A percentile compares a stretch with the other conserved stretches of the same genome.
phyloP scores from a whole-genome alignment of 2,888 invertebrate genomes.

The Oligia strigilis region DNA sequence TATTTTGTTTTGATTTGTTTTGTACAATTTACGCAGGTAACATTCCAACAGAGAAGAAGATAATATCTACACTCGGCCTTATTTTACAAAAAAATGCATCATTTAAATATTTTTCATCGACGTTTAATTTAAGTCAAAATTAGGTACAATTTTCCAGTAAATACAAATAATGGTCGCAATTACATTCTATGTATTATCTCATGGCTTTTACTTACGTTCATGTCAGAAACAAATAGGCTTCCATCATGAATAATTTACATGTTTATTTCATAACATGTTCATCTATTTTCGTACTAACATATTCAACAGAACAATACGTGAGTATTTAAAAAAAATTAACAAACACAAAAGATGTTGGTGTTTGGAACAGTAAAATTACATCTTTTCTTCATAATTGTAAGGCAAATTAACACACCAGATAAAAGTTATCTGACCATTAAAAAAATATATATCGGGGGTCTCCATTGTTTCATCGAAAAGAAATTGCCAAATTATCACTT shows the following conservation, averaged over 20 bases:
- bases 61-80: no score
- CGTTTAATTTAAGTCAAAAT: not conserved
- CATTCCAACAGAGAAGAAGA: not conserved
- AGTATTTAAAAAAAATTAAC: no score
- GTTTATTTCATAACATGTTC: constrained; percentile 1
- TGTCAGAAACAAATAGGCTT: not conserved
- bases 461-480: no score
- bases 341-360: no score
- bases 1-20: not conserved
- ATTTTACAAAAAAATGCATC: constrained; percentile 1
- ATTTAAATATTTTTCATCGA: not conserved
- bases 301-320: no score
- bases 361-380: no score
- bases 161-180: not conserved
- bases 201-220: not conserved
- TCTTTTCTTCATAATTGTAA: no score
- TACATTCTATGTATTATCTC: not conserved
- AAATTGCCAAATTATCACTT: no score
- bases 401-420: no score
- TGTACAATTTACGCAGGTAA: not conserved
- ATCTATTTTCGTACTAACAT: not conserved
- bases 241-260: constrained; percentile 8
- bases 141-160: not conserved
- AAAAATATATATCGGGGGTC: no score
- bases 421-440: no score